phyloP scores from a whole-genome alignment of 2,113 vertebrate genomes.

The Verasper variegatus region DNA sequence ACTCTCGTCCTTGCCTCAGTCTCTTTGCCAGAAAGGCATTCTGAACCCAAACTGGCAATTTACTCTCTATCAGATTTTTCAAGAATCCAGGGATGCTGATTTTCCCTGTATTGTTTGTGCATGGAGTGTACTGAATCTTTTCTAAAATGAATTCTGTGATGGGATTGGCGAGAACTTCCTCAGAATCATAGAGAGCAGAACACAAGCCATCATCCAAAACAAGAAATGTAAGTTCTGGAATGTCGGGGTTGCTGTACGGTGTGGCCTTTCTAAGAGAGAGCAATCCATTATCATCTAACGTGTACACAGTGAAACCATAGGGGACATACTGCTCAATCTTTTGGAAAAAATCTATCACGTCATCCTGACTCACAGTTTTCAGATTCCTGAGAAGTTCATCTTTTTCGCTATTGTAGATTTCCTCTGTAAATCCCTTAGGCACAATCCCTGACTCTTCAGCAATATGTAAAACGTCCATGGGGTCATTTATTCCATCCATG shows the following conservation, averaged over 20 bases:
- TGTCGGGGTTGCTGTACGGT: slow-evolving; percentile 8
- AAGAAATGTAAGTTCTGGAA: slow-evolving; percentile 36
- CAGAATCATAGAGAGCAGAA: slow-evolving; percentile 31
- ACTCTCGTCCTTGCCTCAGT: slow-evolving; percentile 12
- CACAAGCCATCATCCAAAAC: slow-evolving; percentile 43
- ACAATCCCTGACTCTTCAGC: slow-evolving; percentile 24
- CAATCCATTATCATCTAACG: slow-evolving; percentile 12
- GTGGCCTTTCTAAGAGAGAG: slow-evolving; percentile 33
- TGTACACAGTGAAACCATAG: slow-evolving; percentile 39
- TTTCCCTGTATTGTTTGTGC: not conserved
- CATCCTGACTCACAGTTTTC: slow-evolving; percentile 4
- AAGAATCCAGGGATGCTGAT: slow-evolving; percentile 43
- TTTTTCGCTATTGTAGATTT: not conserved
- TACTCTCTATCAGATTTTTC: slow-evolving; percentile 15
- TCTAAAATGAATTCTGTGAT: slow-evolving; percentile 22
- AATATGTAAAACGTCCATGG: slow-evolving; percentile 8
- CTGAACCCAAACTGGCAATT: slow-evolving; percentile 5
- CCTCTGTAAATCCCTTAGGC: slow-evolving; percentile 17
- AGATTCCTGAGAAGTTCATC: not conserved
- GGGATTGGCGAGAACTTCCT: slow-evolving; percentile 20
- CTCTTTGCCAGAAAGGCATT: too few relatives aligned
- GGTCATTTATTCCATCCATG: slow-evolving; percentile 15
- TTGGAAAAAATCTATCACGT: slow-evolving; percentile 10
- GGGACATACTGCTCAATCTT: slow-evolving; percentile 37
- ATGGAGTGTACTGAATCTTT: slow-evolving; percentile 36